These are phyloP conservation scores for Xiphias gladius DNA, from an alignment of 2,113 vertebrate species.

Conservation along the genomic window DNA sequence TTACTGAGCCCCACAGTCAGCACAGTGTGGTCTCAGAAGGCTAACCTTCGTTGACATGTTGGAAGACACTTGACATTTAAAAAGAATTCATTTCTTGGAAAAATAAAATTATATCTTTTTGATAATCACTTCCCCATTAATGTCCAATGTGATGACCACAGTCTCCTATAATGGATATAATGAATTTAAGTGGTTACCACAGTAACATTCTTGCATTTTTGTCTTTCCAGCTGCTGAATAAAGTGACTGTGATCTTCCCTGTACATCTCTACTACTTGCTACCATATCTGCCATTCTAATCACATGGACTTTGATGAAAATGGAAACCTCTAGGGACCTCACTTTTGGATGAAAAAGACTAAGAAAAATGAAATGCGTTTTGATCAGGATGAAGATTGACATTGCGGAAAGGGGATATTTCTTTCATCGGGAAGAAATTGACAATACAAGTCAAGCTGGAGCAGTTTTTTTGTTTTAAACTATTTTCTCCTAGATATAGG, in stretches of 20 bases:
- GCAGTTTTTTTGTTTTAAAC: neutral
- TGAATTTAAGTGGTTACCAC: neutral
- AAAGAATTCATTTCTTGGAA: conserved; percentile 48
- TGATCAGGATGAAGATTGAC: conserved; percentile 10
- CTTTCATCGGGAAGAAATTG: neutral
- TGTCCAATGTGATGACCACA: neutral
- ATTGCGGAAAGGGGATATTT: neutral
- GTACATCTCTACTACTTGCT: conserved; percentile 20
- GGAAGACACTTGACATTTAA: conserved; percentile 64
- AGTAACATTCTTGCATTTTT: conserved; percentile 41
- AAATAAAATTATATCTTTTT: too few species aligned
- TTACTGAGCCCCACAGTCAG: conserved; percentile 40
- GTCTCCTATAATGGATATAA: neutral
- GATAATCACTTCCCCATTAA: too few species aligned
- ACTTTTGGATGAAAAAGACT: neutral
- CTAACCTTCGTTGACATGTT: conserved; percentile 48
- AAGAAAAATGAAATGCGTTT: neutral
- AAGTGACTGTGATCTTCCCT: conserved; percentile 37
- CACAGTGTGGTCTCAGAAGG: conserved; percentile 41
- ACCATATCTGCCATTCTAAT: neutral
- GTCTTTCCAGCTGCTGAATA: conserved; percentile 65
- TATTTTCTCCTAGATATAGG: neutral
- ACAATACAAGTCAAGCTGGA: neutral
- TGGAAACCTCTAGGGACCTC: neutral
- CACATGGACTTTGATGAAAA: conserved; percentile 19